Base-by-base conservation (phyloP, 2,797 vertebrate genomes). In the Cyprinella venusta region DNA sequence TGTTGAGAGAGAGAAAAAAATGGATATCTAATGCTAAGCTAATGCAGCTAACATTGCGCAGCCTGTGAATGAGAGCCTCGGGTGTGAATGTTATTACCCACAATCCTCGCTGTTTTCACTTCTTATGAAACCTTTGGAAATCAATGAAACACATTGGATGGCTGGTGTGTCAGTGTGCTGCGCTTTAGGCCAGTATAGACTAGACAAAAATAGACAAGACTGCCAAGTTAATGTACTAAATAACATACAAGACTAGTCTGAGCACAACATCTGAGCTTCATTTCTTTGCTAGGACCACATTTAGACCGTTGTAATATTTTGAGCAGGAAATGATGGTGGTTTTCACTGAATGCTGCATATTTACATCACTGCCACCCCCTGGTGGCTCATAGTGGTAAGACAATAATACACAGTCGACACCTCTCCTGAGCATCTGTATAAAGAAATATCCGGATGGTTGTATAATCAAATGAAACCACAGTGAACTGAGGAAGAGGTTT, bases 91-190 rank as follows among this genome's bases (percentile, higher is more conserved):
- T 48, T 67, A 80, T 81, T 26, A 65, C 82, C 61, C 63, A 68
- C 59, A 72, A 82, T 72, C 6, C 75, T 79, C n/a, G 30, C 45
- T 71, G 65, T 86, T 81, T 65, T 79, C 18, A 24, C 70, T 63
- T 86, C 67, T 83, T 59, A 80, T 78, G 76, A 88, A 86, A 80
- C 76, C 71, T 26, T 42, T 26, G 40, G 54, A 80, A 81, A 80
- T 80, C 76, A 84, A 36, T 78, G 72, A 83, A 83, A 61, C 64
- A 45, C 48, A 21, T 2, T 56, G 72, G 71, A 86, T 69, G 61
- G 69, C 33, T 18, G 0, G 4, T 40, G 63, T 65, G 83, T 48
- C 69, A 61, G 24, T 69, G 16, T 52, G 67, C 33, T 13, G 26
- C 42, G 26, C 71, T 48, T 56, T 30, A 61, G 33, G 50, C 52